Evolutionary conservation across 2,888 invertebrate species (phyloP), one percentile per base, ranked within the genome.

Genomic region (Cephonodes hylas): DNA sequence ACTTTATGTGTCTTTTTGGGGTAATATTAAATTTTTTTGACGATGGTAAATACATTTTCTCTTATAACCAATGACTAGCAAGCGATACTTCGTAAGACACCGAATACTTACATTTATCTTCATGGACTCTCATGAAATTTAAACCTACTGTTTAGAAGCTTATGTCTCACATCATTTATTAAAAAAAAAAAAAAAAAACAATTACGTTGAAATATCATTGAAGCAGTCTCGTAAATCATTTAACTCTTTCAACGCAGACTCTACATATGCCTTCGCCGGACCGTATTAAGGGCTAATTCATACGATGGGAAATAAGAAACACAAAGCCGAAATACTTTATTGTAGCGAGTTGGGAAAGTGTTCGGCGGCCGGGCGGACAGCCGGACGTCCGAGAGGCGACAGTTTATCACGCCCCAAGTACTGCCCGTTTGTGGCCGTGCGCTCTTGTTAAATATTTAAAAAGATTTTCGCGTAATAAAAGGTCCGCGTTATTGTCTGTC

Each of bases 341-440:
- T 66, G 60, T 75, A 75, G 66, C 75, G 77, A 74, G 73, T 78
- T 79, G 82, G 79, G 82, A 85, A 84, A 81, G 53, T 77, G 74
- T 69, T 69, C 69, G 68, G 76, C 84, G 79, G 83, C 80, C 27
- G 27, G 25, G 27, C 48, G 27, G 48, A 53, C 27, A 18, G 25
- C 27, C 53, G 53, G 53, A 53, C 53, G 27, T 53, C 53, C 53
- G 53, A 31, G 45, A 10, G 18, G 53, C 38, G 38, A 38, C 38
- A 38, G 53, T 53, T 53, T 53, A 53, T 53, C 53, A 53, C 53
- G 10, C 53, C 27, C 31, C 15, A 18, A 53, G 53, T 53, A 31
- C 53, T 27, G 53, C n/a, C n/a, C 38, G 38, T 38, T 38, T 38
- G 38, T 38, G n/a, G 13, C n/a, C 31, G 31, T 13, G 34, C 10